These are phyloP conservation scores for Thymelicus acteon DNA, from an alignment of 2,888 invertebrate species.

Conservation along the genomic window DNA sequence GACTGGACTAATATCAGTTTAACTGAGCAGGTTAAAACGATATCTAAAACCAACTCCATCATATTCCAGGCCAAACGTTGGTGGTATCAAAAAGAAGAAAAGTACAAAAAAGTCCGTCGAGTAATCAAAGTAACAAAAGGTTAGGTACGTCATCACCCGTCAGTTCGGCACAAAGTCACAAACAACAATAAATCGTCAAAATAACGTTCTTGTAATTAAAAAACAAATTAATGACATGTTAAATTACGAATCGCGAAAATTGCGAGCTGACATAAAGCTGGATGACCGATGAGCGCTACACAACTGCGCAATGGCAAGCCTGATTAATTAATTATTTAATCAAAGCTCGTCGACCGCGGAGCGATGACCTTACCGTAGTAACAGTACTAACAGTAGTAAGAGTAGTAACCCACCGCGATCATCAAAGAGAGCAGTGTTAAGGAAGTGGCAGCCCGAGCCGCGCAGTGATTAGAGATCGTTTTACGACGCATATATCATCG, in stretches of 20 bases:
- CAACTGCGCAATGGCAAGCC: slow-evolving; percentile 5
- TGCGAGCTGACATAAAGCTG: slow-evolving; percentile 1
- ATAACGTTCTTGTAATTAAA: too few species aligned
- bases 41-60: too few species aligned
- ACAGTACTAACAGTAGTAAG: too few species aligned
- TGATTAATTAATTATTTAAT: slow-evolving; percentile 33
- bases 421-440: slow-evolving; percentile 6
- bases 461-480: slow-evolving; percentile 24
- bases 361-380: slow-evolving; percentile 8
- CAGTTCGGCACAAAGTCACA: too few species aligned
- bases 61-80: too few species aligned
- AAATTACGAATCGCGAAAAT: slow-evolving; percentile 1
- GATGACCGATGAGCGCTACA: slow-evolving; percentile 3
- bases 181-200: not conserved
- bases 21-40: not conserved
- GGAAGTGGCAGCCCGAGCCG: slow-evolving; percentile 6
- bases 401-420: not conserved
- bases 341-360: slow-evolving; percentile 18
- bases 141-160: too few species aligned
- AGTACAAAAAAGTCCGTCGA: too few species aligned
- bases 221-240: not conserved
- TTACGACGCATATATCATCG: slow-evolving; percentile 29
- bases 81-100: too few species aligned
- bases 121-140: too few species aligned
- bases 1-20: not conserved